Evolutionary conservation across 2,113 vertebrate genomes (phyloP).

Genomic region (Columba livia): DNA sequence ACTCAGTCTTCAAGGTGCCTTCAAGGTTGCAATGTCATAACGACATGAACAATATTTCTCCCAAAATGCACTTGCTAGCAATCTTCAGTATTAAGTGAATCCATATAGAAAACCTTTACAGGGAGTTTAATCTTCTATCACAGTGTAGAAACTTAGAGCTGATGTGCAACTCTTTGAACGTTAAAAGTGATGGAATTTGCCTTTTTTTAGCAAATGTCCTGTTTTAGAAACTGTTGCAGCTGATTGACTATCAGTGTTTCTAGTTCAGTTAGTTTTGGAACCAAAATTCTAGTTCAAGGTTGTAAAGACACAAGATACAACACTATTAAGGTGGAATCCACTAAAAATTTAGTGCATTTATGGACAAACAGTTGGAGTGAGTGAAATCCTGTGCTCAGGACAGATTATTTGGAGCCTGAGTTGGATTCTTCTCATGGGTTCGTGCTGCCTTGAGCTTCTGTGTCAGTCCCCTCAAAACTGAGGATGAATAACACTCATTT

Average conservation of each 20-base stretch:
- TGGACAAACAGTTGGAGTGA: not conserved
- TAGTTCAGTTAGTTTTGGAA: not conserved
- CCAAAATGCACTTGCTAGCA: not conserved
- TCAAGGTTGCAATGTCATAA: slow-evolving; percentile 11
- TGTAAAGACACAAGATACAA: not conserved
- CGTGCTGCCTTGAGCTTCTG: accelerated
- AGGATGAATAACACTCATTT: not conserved
- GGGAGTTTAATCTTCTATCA: not conserved
- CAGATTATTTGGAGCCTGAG: not conserved
- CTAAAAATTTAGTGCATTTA: not conserved
- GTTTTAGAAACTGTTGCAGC: not conserved
- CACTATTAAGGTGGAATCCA: not conserved
- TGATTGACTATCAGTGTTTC: not conserved
- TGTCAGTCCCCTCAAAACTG: not conserved
- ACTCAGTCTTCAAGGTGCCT: slow-evolving; percentile 14
- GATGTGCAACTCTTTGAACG: not conserved
- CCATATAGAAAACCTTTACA: not conserved
- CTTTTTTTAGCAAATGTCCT: not conserved
- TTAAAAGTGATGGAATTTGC: not conserved
- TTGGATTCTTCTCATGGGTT: not conserved
- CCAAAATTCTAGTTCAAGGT: not conserved
- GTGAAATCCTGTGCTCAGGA: not conserved
- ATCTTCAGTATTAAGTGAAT: not conserved
- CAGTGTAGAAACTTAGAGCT: not conserved
- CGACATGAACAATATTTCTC: not conserved